Base-by-base conservation (phyloP, 2,888 invertebrate genomes). In the Lithosia quadra region DNA sequence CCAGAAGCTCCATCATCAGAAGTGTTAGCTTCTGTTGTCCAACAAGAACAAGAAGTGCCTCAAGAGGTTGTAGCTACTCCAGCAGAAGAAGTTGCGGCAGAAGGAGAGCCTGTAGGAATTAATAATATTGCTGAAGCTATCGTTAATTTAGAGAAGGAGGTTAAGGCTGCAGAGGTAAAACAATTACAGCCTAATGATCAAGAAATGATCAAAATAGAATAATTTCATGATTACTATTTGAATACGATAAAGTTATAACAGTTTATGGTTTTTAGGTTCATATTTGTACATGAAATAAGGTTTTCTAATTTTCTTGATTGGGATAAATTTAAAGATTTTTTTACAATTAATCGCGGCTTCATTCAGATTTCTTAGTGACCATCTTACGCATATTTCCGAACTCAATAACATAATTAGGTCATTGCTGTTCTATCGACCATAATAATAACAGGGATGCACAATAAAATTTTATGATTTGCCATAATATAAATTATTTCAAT, bases 121-220 rank as follows among this genome's bases (percentile, higher is more conserved):
- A 86, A 88, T 43, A 92, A 90, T 66, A 90, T 93, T 34, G 91
- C 89, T 53, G 91, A 91, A 2, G 83, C 88, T 33, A 78, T 94
- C 1, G 81, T 82, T 15, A 87, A 81, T 67, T 81, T 93, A 73
- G 92, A 92, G 58, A 88, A 87, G 22, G 91, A 92, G 71, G 81
- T 87, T 49, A 87, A 87, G 68, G 76, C 84, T 57, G 78, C 86
- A 77, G 88, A 93, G 91, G 93, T 93, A 69, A 56, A 11, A 34
- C 39, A 77, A 0, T 21, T 7, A 11, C 3, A 56, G 49, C n/a
- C n/a, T 7, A 18, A 7, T 43, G n/a, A n/a, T 43, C 18, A 18
- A 43, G 43, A 43, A 18, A 13, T 18, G 10, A 15, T 15, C 15
- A 21, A 21, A 2, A 10, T 53, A 2, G 0, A 1, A 53, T 9